Conservation (phyloP, 2,113 vertebrate species). For the Hyperopisus bebe region DNA sequence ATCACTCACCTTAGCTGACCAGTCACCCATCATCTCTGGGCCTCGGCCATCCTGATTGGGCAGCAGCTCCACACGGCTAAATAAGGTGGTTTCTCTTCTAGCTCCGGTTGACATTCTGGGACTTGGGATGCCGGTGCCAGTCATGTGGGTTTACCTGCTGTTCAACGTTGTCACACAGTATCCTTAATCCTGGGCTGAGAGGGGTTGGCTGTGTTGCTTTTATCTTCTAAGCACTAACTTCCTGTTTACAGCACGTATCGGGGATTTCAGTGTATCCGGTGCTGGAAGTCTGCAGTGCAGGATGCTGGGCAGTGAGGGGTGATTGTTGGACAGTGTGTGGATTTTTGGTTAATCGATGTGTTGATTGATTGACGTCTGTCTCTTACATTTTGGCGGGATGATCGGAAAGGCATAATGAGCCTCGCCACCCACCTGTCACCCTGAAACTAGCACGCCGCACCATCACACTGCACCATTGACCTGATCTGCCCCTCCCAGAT, state of each 20-base stretch:
- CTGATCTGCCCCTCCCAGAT: conserved; percentile 55
- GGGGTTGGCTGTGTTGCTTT: neutral
- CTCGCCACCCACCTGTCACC: neutral
- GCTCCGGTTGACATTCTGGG: conserved; percentile 69
- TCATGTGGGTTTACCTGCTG: conserved; percentile 93
- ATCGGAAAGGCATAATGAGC: neutral
- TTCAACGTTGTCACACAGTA: conserved; percentile 95
- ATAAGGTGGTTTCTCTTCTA: conserved; percentile 44
- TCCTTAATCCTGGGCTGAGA: conserved; percentile 59
- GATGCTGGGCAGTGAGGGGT: neutral
- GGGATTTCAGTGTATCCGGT: neutral
- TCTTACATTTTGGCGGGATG: neutral
- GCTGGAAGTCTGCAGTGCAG: neutral
- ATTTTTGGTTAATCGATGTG: neutral
- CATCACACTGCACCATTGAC: neutral
- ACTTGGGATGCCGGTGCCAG: conserved; percentile 64
- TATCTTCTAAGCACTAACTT: neutral
- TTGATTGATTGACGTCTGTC: neutral
- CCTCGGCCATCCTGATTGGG: neutral
- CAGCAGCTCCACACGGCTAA: neutral
- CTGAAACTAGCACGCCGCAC: neutral
- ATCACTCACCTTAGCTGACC: neutral
- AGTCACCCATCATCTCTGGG: neutral
- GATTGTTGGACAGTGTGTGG: neutral
- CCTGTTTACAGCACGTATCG: neutral